These are phyloP conservation scores for Carpatolechia fugitivella DNA, from an alignment of 2,888 invertebrate genomes.

Conservation along the genomic window DNA sequence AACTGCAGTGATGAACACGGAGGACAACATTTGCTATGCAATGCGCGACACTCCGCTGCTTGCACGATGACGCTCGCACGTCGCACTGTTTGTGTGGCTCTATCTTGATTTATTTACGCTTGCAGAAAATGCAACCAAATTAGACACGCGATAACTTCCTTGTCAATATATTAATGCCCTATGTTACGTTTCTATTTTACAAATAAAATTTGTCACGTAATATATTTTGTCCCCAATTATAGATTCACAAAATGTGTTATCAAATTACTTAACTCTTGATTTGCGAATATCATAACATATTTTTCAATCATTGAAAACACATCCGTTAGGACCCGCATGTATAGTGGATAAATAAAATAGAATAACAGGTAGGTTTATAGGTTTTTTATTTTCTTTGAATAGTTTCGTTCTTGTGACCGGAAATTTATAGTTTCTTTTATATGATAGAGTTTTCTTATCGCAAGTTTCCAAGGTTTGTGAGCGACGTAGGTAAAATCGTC, in stretches of 20 bases:
- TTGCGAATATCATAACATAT: too few relatives aligned
- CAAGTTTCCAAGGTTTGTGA: background rate
- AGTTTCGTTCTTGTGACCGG: background rate
- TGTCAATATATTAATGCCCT: background rate
- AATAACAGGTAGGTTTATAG: background rate
- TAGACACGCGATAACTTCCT: slow-evolving; percentile 58
- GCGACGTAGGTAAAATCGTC: background rate
- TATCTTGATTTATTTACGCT: slow-evolving; percentile 43
- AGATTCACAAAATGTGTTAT: too few relatives aligned
- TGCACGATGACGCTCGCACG: slow-evolving; percentile 30
- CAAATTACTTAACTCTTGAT: too few relatives aligned
- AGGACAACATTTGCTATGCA: slow-evolving; percentile 28
- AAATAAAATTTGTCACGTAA: background rate
- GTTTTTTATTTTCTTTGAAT: background rate
- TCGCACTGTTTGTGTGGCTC: slow-evolving; percentile 34
- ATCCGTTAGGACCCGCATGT: background rate
- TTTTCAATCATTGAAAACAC: background rate
- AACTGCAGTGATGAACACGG: background rate
- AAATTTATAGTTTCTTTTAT: background rate
- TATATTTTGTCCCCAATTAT: background rate
- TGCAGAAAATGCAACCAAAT: slow-evolving; percentile 48
- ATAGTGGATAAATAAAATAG: background rate
- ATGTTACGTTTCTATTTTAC: background rate
- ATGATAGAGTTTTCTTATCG: background rate
- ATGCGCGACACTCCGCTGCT: slow-evolving; percentile 27